Base-by-base conservation (phyloP, 2,797 vertebrate genomes). In the Enteromius radiatus region DNA sequence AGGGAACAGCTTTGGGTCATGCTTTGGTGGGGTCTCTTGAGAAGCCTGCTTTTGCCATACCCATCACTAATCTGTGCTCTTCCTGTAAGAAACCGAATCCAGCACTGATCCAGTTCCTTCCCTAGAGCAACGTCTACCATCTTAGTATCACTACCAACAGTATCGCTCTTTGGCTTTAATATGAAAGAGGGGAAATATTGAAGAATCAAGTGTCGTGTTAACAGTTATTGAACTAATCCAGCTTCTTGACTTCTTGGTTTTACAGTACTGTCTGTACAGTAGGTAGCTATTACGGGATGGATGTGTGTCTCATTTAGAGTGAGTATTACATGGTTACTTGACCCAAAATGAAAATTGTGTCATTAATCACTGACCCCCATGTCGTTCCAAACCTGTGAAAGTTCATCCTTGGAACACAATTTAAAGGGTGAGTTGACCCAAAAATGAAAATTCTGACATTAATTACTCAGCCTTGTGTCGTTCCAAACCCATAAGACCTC, bases 191-290 rank as follows among this genome's bases (percentile, higher is more conserved):
- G 26, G 7, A 38, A 43, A 76, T 67, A 83, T 11, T 71, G 70
- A 86, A 83, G 86, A 88, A 91, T 86, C 71, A 78, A 88, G 85
- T 85, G 78, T 76, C 68, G 26, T n/a, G 70, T 91, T 89, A 92
- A 92, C 89, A 92, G 87, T 87, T 86, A 78, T 71, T 71, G 82
- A 88, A 86, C 70, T 86, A 89, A 87, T 91, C 87, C 45, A 74
- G 89, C 86, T 86, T 86, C 86, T 78, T 82, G 15, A 43, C 71
- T 75, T 31, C n/a, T 26, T 76, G 56, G 41, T 10, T 2, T 49
- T 19, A 54, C 12, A 41, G 31, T 11, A 41, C 14, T 23, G 36
- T 67, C 28, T 65, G 17, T 65, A 43, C 12, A 43, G 9, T 10
- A 59, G 26, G 28, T n/a, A 78, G 41, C 31, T 36, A 11, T 26